Percentiles rank a stretch among this genome's conserved stretches.
Evolutionary conservation across 2,113 vertebrate genomes (phyloP).

Genomic region (Leucopsar rothschildi): DNA sequence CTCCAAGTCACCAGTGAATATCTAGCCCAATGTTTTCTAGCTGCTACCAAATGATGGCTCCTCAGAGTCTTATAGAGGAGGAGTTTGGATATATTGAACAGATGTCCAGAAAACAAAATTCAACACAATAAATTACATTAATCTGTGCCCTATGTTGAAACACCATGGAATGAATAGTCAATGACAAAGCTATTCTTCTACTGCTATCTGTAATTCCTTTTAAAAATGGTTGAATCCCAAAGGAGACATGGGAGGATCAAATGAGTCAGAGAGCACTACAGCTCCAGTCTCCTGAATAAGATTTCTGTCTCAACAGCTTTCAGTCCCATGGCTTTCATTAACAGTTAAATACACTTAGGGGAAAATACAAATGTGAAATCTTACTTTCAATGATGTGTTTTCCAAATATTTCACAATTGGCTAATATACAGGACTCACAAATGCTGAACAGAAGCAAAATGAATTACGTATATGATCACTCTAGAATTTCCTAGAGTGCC

Average conservation of each 20-base stretch:
- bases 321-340: constrained; percentile 49
- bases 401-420: constrained; percentile 46
- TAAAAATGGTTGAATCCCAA: constrained; percentile 38
- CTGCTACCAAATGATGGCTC: constrained; percentile 19
- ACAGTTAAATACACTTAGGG: constrained; percentile 51
- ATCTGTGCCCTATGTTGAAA: constrained; percentile 48
- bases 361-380: constrained; percentile 48
- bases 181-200: constrained; percentile 42
- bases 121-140: constrained; percentile 57
- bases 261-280: constrained; percentile 56
- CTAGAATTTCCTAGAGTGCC: constrained; percentile 38
- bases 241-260: constrained; percentile 38
- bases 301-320: constrained; percentile 55
- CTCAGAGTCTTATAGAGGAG: constrained; percentile 22
- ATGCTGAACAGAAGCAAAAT: constrained; percentile 21
- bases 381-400: constrained; percentile 47
- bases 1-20: constrained; percentile 36
- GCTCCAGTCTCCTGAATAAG: constrained; percentile 48
- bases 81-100: constrained; percentile 20
- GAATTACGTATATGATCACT: neutral
- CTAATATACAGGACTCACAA: constrained; percentile 2
- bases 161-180: constrained; percentile 37
- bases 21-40: neutral
- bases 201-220: constrained; percentile 60
- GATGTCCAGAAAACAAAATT: constrained; percentile 56